Conservation (phyloP, 1,140 invertebrate species). For the Eumeta japonica region DNA sequence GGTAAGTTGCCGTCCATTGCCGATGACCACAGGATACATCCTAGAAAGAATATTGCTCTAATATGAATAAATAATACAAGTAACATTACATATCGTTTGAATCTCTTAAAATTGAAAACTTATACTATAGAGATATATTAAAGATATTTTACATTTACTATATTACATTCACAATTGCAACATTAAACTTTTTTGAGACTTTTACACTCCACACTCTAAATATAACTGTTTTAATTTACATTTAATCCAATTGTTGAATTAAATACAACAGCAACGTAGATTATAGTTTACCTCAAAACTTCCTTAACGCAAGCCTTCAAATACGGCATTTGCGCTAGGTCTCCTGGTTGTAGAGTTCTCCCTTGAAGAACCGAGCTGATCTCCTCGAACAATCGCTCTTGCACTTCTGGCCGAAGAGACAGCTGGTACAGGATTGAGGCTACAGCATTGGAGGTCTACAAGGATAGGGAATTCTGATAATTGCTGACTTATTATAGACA, state of each 20-base stretch:
- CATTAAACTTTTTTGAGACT: too few relatives aligned
- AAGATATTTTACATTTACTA: too few relatives aligned
- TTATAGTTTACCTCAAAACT: constrained; percentile 70
- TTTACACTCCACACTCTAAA: too few relatives aligned
- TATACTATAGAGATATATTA: too few relatives aligned
- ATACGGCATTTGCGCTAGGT: constrained; percentile 73
- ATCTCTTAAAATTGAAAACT: too few relatives aligned
- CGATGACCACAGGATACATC: constrained; percentile 85
- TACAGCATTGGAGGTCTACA: constrained; percentile 76
- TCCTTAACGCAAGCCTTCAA: constrained; percentile 87
- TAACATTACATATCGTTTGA: too few relatives aligned
- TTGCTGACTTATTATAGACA: neutral
- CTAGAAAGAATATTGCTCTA: constrained; percentile 51
- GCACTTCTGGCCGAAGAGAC: constrained; percentile 70
- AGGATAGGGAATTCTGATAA: constrained; percentile 4
- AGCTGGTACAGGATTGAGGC: constrained; percentile 79
- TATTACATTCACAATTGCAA: too few relatives aligned
- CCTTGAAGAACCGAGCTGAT: constrained; percentile 55
- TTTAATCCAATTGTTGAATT: neutral
- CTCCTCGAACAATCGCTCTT: constrained; percentile 73
- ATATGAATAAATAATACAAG: too few relatives aligned
- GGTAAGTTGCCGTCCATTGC: constrained; percentile 77
- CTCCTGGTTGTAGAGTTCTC: constrained; percentile 60
- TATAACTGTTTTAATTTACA: too few relatives aligned
- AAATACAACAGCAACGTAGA: too few relatives aligned